These are phyloP conservation scores for Idaea dimidiata DNA, from an alignment of 2,888 invertebrate species.

Conservation along the genomic window DNA sequence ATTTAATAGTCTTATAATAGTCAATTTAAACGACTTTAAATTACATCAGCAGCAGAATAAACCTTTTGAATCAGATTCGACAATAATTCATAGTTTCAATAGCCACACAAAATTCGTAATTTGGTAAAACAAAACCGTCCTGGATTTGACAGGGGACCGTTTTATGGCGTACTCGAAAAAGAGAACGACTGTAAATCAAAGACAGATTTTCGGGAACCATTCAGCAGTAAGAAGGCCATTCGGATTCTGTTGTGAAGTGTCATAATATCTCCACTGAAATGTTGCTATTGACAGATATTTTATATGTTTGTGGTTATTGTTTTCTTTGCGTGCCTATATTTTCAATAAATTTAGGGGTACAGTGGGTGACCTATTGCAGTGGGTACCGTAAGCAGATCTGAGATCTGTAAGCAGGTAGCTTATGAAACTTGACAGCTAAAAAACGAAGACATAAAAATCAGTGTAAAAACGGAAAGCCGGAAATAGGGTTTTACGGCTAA, in stretches of 20 bases:
- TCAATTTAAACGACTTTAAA: not conserved
- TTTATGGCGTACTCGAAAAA: constrained; percentile 67
- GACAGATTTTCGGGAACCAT: constrained; percentile 51
- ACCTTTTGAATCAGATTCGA: not conserved
- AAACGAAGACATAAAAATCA: no score
- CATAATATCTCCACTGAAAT: constrained; percentile 12
- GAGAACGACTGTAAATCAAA: constrained; percentile 62
- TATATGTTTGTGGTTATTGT: not conserved
- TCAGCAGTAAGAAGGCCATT: constrained; percentile 36
- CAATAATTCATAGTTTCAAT: constrained; percentile 6
- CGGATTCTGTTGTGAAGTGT: constrained; percentile 30
- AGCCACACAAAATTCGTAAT: constrained; percentile 46
- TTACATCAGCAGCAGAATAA: not conserved
- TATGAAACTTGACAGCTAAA: no score
- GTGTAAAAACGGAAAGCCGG: no score
- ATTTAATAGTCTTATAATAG: no score
- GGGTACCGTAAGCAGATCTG: no score
- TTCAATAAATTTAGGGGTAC: no score
- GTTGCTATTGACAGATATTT: not conserved
- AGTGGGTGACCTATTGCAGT: no score
- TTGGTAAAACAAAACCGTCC: constrained; percentile 53
- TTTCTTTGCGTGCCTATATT: not conserved
- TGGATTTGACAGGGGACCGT: constrained; percentile 68
- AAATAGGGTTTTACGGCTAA: no score
- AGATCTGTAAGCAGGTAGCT: no score